A percentile compares a stretch with the other conserved stretches of the same genome.
phyloP scores from a whole-genome alignment of 2,888 invertebrate genomes.

The Melitaea athalia region DNA sequence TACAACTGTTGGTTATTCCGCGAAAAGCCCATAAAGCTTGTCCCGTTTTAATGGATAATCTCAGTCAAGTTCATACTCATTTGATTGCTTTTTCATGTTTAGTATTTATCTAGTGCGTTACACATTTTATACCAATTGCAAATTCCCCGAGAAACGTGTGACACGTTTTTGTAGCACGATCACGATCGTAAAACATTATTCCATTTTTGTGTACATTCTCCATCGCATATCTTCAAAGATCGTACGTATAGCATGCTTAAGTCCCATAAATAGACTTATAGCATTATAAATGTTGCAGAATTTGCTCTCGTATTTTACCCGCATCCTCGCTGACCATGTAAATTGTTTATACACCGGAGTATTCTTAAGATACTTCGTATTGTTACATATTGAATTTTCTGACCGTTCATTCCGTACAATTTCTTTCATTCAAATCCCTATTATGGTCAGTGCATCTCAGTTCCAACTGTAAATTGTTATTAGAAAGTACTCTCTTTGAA shows the following conservation, averaged over 20 bases:
- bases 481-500: conserved; percentile 54
- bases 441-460: conserved; percentile 54
- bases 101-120: conserved; percentile 15
- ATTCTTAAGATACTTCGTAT: conserved; percentile 50
- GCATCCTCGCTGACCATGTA: conserved; percentile 49
- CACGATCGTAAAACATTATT: conserved; percentile 30
- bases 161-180: conserved; percentile 21
- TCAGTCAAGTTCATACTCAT: conserved; percentile 47
- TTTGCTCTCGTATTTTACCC: conserved; percentile 37
- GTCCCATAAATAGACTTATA: conserved; percentile 43
- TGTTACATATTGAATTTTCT: conserved; percentile 52
- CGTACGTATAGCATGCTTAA: conserved; percentile 20
- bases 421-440: conserved; percentile 48
- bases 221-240: conserved; percentile 27
- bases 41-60: conserved; percentile 61
- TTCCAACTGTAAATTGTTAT: conserved; percentile 52
- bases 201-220: conserved; percentile 24
- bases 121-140: conserved; percentile 29
- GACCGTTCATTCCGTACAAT: conserved; percentile 50
- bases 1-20: conserved; percentile 46
- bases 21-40: conserved; percentile 58
- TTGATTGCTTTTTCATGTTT: conserved; percentile 29
- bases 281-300: conserved; percentile 33
- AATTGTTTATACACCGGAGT: conserved; percentile 49
- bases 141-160: conserved; percentile 22